These are phyloP conservation scores for Noturus placidus DNA, from an alignment of 2,113 vertebrate genomes.

Conservation along the genomic window DNA sequence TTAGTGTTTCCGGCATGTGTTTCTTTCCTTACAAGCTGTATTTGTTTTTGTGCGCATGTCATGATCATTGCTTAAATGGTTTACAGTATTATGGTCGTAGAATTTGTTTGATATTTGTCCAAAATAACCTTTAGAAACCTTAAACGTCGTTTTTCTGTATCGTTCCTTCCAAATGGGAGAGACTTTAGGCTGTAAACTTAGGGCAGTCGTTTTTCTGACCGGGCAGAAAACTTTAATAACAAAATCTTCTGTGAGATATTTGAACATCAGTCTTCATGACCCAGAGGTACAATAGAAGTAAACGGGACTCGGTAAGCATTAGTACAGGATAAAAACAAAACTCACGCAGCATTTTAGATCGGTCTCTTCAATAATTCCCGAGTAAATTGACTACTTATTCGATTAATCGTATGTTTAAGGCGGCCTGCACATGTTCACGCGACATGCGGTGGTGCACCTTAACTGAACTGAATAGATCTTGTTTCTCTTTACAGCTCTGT, in stretches of 20 bases:
- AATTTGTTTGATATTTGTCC: neutral
- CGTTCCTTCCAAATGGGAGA: neutral
- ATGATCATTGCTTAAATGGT: neutral
- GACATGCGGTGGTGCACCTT: neutral
- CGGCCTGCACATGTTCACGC: neutral
- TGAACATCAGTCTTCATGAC: neutral
- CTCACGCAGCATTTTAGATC: neutral
- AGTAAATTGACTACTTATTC: conserved; percentile 32
- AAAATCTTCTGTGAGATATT: neutral
- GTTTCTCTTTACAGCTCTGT: conserved; percentile 1
- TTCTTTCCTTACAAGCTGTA: neutral
- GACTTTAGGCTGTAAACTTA: neutral
- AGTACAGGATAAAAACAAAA: neutral
- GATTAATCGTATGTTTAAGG: conserved; percentile 39
- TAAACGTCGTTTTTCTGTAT: neutral
- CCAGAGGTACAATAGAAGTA: neutral
- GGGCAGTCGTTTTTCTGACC: neutral
- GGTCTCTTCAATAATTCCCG: conserved; percentile 34
- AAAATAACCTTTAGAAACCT: neutral
- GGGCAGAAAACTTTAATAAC: neutral
- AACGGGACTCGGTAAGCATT: neutral
- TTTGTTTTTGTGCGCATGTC: neutral
- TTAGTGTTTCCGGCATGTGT: neutral
- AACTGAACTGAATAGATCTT: neutral
- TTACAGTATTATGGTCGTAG: neutral